A percentile compares a stretch with the other conserved stretches of the same genome.
These are phyloP conservation scores for Thunnus maccoyii DNA, from an alignment of 2,113 vertebrate genomes.

Conservation along the genomic window DNA sequence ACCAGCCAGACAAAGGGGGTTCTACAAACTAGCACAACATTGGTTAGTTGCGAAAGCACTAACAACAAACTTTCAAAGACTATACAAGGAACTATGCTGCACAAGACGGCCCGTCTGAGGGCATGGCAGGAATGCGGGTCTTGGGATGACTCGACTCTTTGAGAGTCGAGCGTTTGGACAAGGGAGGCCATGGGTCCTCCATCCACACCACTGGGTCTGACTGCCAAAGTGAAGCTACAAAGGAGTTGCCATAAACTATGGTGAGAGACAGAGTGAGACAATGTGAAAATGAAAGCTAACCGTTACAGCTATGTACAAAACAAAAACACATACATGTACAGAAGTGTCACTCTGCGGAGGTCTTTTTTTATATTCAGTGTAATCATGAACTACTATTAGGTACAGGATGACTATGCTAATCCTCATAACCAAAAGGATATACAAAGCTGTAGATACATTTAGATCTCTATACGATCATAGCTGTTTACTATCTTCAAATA, in stretches of 20 bases:
- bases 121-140: conserved; percentile 59
- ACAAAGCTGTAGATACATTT: conserved; percentile 81
- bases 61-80: conserved; percentile 79
- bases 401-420: conserved; percentile 81
- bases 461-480: conserved; percentile 81
- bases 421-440: conserved; percentile 81
- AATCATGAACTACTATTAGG: conserved; percentile 80
- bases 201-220: conserved; percentile 72
- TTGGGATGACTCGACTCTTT: conserved; percentile 56
- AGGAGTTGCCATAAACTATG: conserved; percentile 78
- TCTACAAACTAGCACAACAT: conserved; percentile 81
- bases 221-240: conserved; percentile 84
- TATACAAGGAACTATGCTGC: conserved; percentile 80
- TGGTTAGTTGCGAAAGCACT: conserved; percentile 75
- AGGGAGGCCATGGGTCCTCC: conserved; percentile 65
- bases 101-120: conserved; percentile 69
- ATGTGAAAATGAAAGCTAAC: conserved; percentile 78
- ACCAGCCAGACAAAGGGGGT: conserved; percentile 74
- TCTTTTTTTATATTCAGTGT: conserved; percentile 82
- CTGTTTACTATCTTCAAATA: conserved; percentile 80
- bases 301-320: conserved; percentile 82
- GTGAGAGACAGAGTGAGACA: conserved; percentile 72
- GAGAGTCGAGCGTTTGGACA: conserved; percentile 66
- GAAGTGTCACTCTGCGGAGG: conserved; percentile 77
- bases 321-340: conserved; percentile 79